Evolutionary conservation across 2,113 vertebrate genomes (phyloP).

Genomic region (Hyaena hyaena): DNA sequence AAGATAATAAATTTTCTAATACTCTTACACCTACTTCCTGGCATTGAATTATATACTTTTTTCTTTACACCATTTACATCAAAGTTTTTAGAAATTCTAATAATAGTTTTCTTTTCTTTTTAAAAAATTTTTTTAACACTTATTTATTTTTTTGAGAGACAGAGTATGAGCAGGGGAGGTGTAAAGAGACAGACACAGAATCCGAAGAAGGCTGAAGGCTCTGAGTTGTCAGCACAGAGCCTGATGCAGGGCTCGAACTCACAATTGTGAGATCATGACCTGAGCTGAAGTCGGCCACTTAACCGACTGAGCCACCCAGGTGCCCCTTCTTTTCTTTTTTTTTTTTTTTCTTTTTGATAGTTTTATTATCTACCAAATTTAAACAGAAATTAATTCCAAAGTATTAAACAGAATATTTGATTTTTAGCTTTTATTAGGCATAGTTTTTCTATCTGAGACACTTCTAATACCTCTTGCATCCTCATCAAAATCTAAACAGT

Average conservation of each 20-base stretch:
- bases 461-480: neutral
- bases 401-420: neutral
- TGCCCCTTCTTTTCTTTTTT: neutral
- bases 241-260: no score
- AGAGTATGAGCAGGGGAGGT: no score
- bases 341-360: constrained; percentile 1
- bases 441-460: neutral
- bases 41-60: neutral
- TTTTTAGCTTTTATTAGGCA: constrained; percentile 24
- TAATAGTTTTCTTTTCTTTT: constrained; percentile 35
- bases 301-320: no score
- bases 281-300: no score
- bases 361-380: constrained; percentile 44
- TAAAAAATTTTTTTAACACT: neutral
- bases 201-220: no score
- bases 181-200: no score
- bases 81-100: neutral
- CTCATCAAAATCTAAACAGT: neutral
- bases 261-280: no score
- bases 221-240: no score
- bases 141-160: no score
- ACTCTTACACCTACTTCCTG: neutral
- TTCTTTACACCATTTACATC: neutral
- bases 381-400: neutral
- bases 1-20: neutral